Percentiles rank a stretch among this genome's conserved stretches.
phyloP scores from a whole-genome alignment of 1,140 invertebrate species.

The Meteorus sp. region DNA sequence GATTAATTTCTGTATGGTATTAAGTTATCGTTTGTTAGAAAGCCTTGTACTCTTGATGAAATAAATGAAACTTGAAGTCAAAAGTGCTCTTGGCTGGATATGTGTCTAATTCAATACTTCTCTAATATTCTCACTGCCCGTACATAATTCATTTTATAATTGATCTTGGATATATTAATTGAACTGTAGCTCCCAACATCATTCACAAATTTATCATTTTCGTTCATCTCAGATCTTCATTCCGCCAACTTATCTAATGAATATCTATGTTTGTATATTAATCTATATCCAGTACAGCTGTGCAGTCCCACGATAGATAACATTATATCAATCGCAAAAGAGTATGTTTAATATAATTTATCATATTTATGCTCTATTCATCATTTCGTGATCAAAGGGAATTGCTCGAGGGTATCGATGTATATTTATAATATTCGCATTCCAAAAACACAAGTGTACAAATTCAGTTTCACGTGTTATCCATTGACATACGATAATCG shows the following conservation, averaged over 20 bases:
- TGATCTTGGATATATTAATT: slow-evolving; percentile 21
- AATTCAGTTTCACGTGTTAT: slow-evolving; percentile 29
- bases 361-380: too few species aligned
- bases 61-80: not conserved
- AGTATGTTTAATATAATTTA: too few species aligned
- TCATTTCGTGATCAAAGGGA: slow-evolving; percentile 42
- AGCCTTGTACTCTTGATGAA: too few species aligned
- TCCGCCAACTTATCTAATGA: not conserved
- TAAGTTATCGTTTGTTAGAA: too few species aligned
- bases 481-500: not conserved
- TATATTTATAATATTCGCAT: slow-evolving; percentile 19
- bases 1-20: too few species aligned
- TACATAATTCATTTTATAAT: slow-evolving; percentile 15
- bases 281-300: slow-evolving; percentile 43
- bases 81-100: not conserved
- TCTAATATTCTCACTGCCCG: too few species aligned
- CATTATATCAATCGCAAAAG: slow-evolving; percentile 20
- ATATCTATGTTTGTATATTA: slow-evolving; percentile 28
- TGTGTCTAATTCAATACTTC: not conserved
- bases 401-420: slow-evolving; percentile 24
- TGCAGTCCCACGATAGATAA: slow-evolving; percentile 37
- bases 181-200: slow-evolving; percentile 26
- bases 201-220: slow-evolving; percentile 2
- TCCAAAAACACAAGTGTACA: slow-evolving; percentile 27
- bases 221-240: slow-evolving; percentile 7